Percentiles rank a stretch among this genome's conserved stretches.
Evolutionary conservation across 2,888 invertebrate genomes (phyloP).

Genomic region (Axea sp.): DNA sequence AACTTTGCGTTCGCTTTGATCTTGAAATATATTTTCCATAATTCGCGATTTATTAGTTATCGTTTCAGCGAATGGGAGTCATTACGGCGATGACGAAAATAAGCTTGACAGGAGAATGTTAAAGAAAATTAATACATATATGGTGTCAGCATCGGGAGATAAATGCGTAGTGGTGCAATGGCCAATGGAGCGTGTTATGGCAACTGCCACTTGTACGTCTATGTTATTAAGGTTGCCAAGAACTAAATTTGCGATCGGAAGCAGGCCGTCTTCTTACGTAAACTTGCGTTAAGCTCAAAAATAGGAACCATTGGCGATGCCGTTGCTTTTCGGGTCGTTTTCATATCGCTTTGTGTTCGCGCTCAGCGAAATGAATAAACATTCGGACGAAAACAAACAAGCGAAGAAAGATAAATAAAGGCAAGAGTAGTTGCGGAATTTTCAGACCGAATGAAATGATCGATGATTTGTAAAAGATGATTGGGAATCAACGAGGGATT

Average conservation of each 20-base stretch:
- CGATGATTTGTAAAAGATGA: too few relatives aligned
- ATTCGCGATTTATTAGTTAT: constrained; percentile 34
- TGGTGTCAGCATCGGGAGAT: constrained; percentile 27
- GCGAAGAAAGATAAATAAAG: too few relatives aligned
- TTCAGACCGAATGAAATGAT: too few relatives aligned
- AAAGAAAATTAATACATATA: constrained; percentile 48
- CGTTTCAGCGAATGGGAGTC: constrained; percentile 40
- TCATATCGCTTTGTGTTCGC: not conserved
- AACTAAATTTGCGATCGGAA: constrained; percentile 64
- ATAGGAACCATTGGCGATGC: constrained; percentile 46
- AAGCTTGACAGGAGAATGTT: constrained; percentile 17
- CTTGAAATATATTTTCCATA: constrained; percentile 25
- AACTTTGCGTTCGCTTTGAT: constrained; percentile 22
- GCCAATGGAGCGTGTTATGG: constrained; percentile 48
- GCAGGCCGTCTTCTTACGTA: constrained; percentile 58
- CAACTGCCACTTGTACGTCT: constrained; percentile 40
- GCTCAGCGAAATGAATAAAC: not conserved
- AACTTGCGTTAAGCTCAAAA: constrained; percentile 46
- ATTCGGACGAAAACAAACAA: not conserved
- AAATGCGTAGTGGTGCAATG: constrained; percentile 20
- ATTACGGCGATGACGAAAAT: constrained; percentile 50
- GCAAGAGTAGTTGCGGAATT: too few relatives aligned
- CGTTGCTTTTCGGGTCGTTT: constrained; percentile 7
- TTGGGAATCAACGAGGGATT: too few relatives aligned
- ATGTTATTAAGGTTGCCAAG: constrained; percentile 57